Evolutionary conservation across 2,113 vertebrate species (phyloP).

Genomic region (Hyaena hyaena): DNA sequence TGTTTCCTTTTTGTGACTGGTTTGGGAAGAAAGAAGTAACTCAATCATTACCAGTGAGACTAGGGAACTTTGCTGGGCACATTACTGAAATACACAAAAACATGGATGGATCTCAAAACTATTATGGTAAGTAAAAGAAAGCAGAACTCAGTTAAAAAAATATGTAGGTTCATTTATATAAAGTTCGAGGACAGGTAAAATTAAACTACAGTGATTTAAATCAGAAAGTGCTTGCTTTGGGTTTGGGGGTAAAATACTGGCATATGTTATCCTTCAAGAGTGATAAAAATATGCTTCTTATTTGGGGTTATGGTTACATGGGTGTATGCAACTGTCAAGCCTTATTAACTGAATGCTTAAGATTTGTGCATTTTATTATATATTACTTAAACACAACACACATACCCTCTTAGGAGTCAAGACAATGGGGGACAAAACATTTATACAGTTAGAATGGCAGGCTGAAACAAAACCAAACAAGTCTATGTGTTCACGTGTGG

Average conservation of each 20-base stretch:
- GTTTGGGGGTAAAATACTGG: not conserved
- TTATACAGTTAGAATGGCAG: not conserved
- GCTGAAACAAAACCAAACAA: conserved; percentile 10
- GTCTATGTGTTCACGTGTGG: not conserved
- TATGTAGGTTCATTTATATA: not conserved
- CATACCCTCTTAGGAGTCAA: conserved; percentile 17
- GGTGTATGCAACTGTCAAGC: not conserved
- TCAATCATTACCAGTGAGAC: conserved; percentile 7
- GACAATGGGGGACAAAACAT: not conserved
- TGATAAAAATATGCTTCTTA: conserved; percentile 33
- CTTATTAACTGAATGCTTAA: conserved; percentile 28
- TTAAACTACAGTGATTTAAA: not conserved
- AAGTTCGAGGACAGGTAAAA: conserved; percentile 37
- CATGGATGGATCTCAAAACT: conserved; percentile 39
- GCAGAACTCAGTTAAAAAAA: not conserved
- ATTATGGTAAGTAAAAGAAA: conserved; percentile 33
- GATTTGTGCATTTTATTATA: not conserved
- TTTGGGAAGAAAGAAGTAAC: conserved; percentile 33
- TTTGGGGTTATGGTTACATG: conserved; percentile 3
- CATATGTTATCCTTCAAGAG: not conserved
- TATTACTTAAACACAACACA: conserved; percentile 41
- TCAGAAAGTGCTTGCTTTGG: not conserved
- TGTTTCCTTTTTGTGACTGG: conserved; percentile 2
- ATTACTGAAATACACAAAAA: conserved; percentile 33
- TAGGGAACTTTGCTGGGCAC: not conserved